A percentile compares a stretch with the other conserved stretches of the same genome.
phyloP scores from a whole-genome alignment of 2,888 invertebrate species.

The Congeria kusceri region DNA sequence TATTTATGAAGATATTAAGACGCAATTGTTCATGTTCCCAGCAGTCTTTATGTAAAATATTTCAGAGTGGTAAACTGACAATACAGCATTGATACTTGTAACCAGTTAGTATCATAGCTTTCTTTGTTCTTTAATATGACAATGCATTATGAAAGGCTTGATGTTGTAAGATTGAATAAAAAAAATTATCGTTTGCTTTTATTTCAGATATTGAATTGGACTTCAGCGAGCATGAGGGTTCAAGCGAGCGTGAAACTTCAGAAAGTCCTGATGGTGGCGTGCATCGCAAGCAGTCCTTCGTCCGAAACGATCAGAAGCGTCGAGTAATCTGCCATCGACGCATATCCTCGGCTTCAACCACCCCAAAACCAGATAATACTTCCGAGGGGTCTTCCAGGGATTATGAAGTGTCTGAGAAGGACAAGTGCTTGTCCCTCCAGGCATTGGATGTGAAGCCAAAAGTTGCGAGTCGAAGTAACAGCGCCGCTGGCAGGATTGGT shows the following conservation, averaged over 20 bases:
- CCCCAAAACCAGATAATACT: slow-evolving; percentile 70
- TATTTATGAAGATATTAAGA: too few relatives aligned
- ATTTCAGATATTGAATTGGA: slow-evolving; percentile 61
- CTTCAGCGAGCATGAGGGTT: slow-evolving; percentile 23
- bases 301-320: slow-evolving; percentile 77
- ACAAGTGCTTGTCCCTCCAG: slow-evolving; percentile 65
- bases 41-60: too few relatives aligned
- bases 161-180: neutral
- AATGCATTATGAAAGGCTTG: too few relatives aligned
- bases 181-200: too few relatives aligned
- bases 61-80: too few relatives aligned
- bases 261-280: slow-evolving; percentile 53
- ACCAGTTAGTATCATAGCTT: too few relatives aligned
- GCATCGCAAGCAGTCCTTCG: slow-evolving; percentile 73
- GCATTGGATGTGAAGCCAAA: slow-evolving; percentile 61
- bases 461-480: slow-evolving; percentile 45
- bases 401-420: slow-evolving; percentile 42
- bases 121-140: too few relatives aligned
- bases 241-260: slow-evolving; percentile 43
- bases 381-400: slow-evolving; percentile 40
- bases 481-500: slow-evolving; percentile 22
- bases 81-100: too few relatives aligned
- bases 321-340: slow-evolving; percentile 75
- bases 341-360: slow-evolving; percentile 78
- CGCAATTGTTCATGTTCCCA: too few relatives aligned